A percentile compares a stretch with the other conserved stretches of the same genome.
Conservation (phyloP, 2,797 vertebrate genomes). For the Mallotus villosus region DNA sequence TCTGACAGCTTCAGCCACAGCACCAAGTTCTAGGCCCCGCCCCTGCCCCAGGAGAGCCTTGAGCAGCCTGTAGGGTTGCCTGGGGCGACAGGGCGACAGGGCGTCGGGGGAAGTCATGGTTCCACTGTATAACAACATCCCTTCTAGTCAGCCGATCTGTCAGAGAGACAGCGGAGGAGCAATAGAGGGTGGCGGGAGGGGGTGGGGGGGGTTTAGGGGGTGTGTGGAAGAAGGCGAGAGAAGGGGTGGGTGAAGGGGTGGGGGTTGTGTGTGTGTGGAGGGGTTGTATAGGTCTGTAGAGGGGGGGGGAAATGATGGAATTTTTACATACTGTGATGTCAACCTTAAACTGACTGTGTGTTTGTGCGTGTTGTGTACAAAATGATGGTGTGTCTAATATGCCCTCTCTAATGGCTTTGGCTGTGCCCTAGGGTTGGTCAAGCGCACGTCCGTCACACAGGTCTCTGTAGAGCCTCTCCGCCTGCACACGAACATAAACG, state of each 20-base stretch:
- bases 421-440: slow-evolving; percentile 23
- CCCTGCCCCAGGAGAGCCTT: not conserved
- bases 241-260: not conserved
- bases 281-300: slow-evolving; percentile 28
- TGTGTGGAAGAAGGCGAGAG: not conserved
- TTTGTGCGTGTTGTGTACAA: slow-evolving; percentile 43
- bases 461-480: slow-evolving; percentile 7
- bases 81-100: no score
- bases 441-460: slow-evolving; percentile 26
- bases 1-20: slow-evolving; percentile 90
- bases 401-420: slow-evolving; percentile 35
- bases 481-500: not conserved
- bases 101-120: not conserved
- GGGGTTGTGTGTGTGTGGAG: not conserved
- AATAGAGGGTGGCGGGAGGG: not conserved
- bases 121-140: not conserved
- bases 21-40: slow-evolving; percentile 80
- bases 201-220: not conserved
- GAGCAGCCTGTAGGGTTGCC: not conserved
- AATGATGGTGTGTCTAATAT: slow-evolving; percentile 42
- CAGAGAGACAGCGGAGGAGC: not conserved
- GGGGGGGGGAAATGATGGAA: slow-evolving; percentile 3
- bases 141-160: not conserved
- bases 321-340: slow-evolving; percentile 59
- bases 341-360: slow-evolving; percentile 40